phyloP scores from a whole-genome alignment of 2,888 invertebrate species.

The Nomada fucata region DNA sequence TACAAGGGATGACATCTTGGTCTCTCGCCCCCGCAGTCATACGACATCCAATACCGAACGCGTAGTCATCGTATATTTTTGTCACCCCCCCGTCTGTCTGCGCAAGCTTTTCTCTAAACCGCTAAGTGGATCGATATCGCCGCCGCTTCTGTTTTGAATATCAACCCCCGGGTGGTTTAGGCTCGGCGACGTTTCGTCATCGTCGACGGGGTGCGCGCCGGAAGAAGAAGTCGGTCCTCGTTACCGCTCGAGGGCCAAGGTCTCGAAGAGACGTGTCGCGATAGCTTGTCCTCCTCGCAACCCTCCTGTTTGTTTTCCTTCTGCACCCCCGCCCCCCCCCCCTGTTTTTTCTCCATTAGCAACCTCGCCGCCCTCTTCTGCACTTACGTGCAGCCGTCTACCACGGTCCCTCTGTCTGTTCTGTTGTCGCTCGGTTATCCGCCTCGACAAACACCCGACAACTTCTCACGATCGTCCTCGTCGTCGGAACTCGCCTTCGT shows the following conservation, averaged over 20 bases:
- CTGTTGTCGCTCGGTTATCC: slow-evolving; percentile 65
- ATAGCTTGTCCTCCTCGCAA: slow-evolving; percentile 49
- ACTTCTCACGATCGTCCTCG: slow-evolving; percentile 65
- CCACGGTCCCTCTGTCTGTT: background rate
- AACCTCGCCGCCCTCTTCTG: slow-evolving; percentile 58
- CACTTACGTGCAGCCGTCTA: slow-evolving; percentile 9
- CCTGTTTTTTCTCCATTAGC: slow-evolving; percentile 78
- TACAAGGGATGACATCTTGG: slow-evolving; percentile 63
- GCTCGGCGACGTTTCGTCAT: slow-evolving; percentile 31
- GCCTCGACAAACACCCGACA: slow-evolving; percentile 73
- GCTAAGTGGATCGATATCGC: slow-evolving; percentile 48
- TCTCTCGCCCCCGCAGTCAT: slow-evolving; percentile 40
- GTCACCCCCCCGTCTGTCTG: background rate
- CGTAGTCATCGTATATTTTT: slow-evolving; percentile 1
- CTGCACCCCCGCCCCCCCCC: slow-evolving; percentile 51
- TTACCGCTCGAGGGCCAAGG: slow-evolving; percentile 38
- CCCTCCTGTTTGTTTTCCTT: slow-evolving; percentile 74
- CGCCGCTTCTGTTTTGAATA: slow-evolving; percentile 45
- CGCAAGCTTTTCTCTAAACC: slow-evolving; percentile 21
- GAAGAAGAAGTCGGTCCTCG: slow-evolving; percentile 55
- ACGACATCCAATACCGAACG: slow-evolving; percentile 14
- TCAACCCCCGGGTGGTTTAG: slow-evolving; percentile 27
- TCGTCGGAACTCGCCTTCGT: slow-evolving; percentile 20
- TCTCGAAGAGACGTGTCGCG: slow-evolving; percentile 44
- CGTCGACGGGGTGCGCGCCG: slow-evolving; percentile 42